A percentile compares a stretch with the other conserved stretches of the same genome.
Conservation (phyloP, 1,140 invertebrate species). For the Drosophila asahinai region DNA sequence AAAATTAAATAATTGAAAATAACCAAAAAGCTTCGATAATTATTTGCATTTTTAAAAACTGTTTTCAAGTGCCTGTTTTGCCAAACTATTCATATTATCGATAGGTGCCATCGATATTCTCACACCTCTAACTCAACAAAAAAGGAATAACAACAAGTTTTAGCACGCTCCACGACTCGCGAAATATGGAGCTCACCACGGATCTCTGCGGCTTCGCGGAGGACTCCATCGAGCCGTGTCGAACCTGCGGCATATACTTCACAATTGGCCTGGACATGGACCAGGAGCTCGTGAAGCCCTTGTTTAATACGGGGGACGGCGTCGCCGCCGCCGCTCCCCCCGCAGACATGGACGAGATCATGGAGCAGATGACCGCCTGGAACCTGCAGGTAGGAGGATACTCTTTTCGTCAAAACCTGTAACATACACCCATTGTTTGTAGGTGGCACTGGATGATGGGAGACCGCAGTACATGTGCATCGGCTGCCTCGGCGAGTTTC, state of each 20-base stretch:
- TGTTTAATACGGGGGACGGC: slow-evolving; percentile 32
- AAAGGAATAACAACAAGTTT: not conserved
- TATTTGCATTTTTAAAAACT: too few relatives aligned
- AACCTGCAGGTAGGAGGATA: slow-evolving; percentile 50
- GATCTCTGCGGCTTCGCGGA: slow-evolving; percentile 25
- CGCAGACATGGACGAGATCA: slow-evolving; percentile 55
- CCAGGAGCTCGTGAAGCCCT: slow-evolving; percentile 42
- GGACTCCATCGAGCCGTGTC: slow-evolving; percentile 65
- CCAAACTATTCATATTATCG: not conserved
- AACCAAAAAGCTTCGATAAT: too few relatives aligned
- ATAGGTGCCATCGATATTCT: not conserved
- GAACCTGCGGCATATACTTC: slow-evolving; percentile 74
- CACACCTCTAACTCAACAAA: slow-evolving; percentile 2
- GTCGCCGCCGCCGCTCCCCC: slow-evolving; percentile 4
- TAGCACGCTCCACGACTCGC: not conserved
- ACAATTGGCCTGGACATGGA: slow-evolving; percentile 19
- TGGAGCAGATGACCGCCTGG: slow-evolving; percentile 68
- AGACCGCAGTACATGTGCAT: slow-evolving; percentile 73
- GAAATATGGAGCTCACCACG: slow-evolving; percentile 32
- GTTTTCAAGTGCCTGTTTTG: not conserved
- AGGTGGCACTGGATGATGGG: slow-evolving; percentile 61
- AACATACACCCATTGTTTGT: not conserved
- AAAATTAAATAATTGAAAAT: too few relatives aligned
- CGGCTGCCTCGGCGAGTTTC: slow-evolving; percentile 62
- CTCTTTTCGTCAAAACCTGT: not conserved